Evolutionary conservation across 2,888 invertebrate species (phyloP).

Genomic region (Hirtodrosophila confusa): DNA sequence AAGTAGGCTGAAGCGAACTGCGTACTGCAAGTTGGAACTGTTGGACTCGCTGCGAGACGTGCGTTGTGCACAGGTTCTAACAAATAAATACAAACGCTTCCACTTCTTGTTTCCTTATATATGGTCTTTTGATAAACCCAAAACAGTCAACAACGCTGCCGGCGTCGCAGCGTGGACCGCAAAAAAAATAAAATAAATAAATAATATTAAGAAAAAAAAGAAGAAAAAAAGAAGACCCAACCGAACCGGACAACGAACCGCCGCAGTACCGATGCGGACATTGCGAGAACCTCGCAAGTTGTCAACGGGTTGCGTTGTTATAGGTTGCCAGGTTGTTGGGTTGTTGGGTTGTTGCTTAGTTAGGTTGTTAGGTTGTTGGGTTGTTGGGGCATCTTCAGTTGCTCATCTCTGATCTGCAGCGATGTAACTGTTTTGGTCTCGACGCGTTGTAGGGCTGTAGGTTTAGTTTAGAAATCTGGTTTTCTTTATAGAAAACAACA

Average conservation of each 20-base stretch:
- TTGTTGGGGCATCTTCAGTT: conserved; percentile 31
- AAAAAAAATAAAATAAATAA: conserved; percentile 8
- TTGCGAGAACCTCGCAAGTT: conserved; percentile 46
- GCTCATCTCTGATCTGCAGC: conserved; percentile 12
- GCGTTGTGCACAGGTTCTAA: conserved; percentile 79
- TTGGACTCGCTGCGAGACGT: conserved; percentile 43
- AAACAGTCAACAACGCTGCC: conserved; percentile 34
- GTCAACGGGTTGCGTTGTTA: conserved; percentile 38
- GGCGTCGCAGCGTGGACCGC: conserved; percentile 38
- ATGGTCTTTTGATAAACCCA: conserved; percentile 66
- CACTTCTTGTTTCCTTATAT: conserved; percentile 83
- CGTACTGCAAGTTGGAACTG: conserved; percentile 31
- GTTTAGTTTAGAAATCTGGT: conserved; percentile 26
- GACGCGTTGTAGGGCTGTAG: conserved; percentile 21
- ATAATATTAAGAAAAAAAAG: conserved; percentile 17
- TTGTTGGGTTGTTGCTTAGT: conserved; percentile 37
- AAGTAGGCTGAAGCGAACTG: conserved; percentile 12
- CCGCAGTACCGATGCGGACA: conserved; percentile 49
- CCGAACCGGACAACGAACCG: conserved; percentile 64
- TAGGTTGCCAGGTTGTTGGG: conserved; percentile 1
- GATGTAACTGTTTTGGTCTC: conserved; percentile 45
- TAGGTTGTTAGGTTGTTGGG: conserved; percentile 24
- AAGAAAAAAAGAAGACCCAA: conserved; percentile 53
- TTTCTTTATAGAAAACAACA: conserved; percentile 50
- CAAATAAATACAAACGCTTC: conserved; percentile 80